Conservation (phyloP, 2,797 vertebrate species). For the Scomberomorus guttatus region DNA sequence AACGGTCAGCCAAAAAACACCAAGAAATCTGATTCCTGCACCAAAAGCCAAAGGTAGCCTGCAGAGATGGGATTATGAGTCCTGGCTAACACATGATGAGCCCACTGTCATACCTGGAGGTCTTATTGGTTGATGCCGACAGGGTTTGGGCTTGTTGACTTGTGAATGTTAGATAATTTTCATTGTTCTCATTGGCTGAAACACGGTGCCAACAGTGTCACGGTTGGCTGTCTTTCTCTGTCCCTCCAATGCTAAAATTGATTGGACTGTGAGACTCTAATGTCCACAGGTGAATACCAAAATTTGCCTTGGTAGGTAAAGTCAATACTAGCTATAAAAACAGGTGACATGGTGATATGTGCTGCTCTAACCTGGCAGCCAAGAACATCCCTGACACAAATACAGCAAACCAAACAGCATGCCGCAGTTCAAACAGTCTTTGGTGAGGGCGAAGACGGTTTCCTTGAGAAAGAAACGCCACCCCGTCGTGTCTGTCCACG, state of each 20-base stretch:
- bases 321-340: conserved; percentile 17
- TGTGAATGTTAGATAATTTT: not conserved
- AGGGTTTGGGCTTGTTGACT: not conserved
- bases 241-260: not conserved
- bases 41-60: conserved; percentile 52
- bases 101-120: not conserved
- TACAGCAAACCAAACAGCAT: not conserved
- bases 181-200: not conserved
- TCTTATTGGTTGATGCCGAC: fast-evolving
- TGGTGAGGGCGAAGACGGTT: not conserved
- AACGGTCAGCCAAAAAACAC: conserved; percentile 42
- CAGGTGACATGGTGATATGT: not conserved
- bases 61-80: conserved; percentile 29
- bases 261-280: not conserved
- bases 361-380: not conserved
- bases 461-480: not conserved
- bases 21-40: conserved; percentile 70
- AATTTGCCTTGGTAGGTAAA: not conserved
- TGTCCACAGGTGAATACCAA: not conserved
- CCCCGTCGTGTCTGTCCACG: not conserved
- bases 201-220: no score
- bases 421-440: conserved; percentile 6
- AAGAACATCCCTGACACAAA: not conserved
- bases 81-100: not conserved
- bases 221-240: not conserved